Conservation (phyloP, 2,113 vertebrate genomes). For the Gymnarchus niloticus region DNA sequence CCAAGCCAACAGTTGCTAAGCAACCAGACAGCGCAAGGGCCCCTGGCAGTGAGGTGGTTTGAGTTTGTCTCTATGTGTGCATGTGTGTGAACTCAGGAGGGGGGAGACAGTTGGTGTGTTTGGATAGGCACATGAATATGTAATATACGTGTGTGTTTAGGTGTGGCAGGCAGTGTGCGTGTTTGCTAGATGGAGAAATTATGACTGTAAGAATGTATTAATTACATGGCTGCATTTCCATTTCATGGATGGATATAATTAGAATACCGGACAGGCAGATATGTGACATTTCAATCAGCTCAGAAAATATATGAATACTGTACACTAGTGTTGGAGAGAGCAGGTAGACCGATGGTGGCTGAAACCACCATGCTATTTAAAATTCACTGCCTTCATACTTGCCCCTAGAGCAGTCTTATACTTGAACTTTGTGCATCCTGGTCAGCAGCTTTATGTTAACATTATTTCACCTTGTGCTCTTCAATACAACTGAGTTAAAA, state of each 20-base stretch:
- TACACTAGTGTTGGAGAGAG: background rate
- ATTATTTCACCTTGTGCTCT: too few species aligned
- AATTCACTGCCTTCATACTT: background rate
- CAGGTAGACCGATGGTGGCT: too few species aligned
- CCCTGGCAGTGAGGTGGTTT: slow-evolving; percentile 47
- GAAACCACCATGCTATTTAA: background rate
- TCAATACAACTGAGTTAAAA: too few species aligned
- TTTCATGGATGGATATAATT: background rate
- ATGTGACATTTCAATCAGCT: background rate
- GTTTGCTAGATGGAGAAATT: background rate
- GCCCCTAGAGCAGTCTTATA: background rate
- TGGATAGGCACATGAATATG: background rate
- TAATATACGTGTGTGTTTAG: background rate
- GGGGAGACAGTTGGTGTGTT: background rate
- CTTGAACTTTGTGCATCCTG: background rate
- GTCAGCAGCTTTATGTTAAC: too few species aligned
- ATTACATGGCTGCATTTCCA: background rate
- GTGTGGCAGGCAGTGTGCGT: background rate
- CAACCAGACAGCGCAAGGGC: slow-evolving; percentile 66
- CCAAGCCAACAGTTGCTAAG: slow-evolving; percentile 66
- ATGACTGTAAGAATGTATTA: background rate
- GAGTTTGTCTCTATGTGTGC: slow-evolving; percentile 37
- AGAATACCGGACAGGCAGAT: slow-evolving; percentile 23
- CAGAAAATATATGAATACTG: background rate
- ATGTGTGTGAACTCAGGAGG: slow-evolving; percentile 43